Conservation (phyloP, 2,888 invertebrate genomes). For the Anodontia alba region DNA sequence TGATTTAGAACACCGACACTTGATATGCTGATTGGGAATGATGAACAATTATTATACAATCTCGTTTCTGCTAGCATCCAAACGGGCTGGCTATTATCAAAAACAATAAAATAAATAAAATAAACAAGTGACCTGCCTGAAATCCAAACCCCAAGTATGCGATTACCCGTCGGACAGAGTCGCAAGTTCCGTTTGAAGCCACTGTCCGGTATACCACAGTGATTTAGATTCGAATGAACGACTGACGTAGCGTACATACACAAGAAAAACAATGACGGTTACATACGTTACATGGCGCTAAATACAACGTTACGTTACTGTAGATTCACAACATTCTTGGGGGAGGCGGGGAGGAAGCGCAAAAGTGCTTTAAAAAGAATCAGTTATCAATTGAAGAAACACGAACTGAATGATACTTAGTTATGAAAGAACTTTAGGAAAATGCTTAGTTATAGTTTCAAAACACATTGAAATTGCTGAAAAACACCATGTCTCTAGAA, state of each 20-base stretch:
- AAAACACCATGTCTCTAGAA: background rate
- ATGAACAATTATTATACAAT: too few species aligned
- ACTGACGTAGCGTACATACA: background rate
- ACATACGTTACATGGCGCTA: background rate
- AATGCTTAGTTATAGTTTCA: background rate
- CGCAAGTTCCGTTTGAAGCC: too few species aligned
- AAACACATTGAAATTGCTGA: background rate
- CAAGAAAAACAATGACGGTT: background rate
- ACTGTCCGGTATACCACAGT: too few species aligned
- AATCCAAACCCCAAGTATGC: too few species aligned
- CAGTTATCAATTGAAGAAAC: background rate
- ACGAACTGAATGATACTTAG: background rate
- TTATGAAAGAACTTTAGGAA: background rate
- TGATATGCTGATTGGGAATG: too few species aligned
- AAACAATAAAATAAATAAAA: too few species aligned
- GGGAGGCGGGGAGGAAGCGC: background rate
- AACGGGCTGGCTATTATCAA: too few species aligned
- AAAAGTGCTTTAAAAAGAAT: background rate
- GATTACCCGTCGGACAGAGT: too few species aligned
- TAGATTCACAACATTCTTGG: slow-evolving; percentile 1
- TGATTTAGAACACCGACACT: too few species aligned
- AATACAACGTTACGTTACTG: too few species aligned
- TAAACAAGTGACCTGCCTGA: too few species aligned
- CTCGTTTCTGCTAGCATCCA: too few species aligned
- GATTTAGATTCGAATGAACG: background rate